Evolutionary conservation across 2,113 vertebrate genomes (phyloP).

Genomic region (Anguilla japonica): DNA sequence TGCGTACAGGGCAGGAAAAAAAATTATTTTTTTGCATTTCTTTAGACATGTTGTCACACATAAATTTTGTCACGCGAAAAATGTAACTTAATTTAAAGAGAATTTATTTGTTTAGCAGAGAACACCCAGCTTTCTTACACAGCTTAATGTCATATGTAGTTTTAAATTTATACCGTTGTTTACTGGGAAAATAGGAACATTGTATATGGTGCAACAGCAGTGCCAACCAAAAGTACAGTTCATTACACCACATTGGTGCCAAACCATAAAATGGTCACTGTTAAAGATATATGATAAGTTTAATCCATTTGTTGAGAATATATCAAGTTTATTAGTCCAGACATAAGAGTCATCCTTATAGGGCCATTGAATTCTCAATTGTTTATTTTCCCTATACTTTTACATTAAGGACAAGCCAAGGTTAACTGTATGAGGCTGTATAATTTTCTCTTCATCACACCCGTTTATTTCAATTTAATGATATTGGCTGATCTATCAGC

Average conservation of each 20-base stretch:
- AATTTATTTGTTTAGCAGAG: background rate
- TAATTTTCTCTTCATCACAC: constrained; percentile 41
- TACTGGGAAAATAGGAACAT: background rate
- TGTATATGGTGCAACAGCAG: background rate
- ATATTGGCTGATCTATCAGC: constrained; percentile 41
- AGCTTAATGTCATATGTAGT: background rate
- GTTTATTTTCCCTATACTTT: background rate
- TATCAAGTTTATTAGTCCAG: constrained; percentile 2
- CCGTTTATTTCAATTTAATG: constrained; percentile 50
- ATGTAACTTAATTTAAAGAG: background rate
- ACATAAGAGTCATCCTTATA: background rate
- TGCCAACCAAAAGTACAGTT: background rate
- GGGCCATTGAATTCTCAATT: background rate
- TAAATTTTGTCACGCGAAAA: background rate
- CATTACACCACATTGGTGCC: background rate
- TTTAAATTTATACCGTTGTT: too few relatives aligned
- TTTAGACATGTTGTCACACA: background rate
- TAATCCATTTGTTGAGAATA: background rate
- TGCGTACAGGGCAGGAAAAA: constrained; percentile 42
- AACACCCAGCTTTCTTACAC: background rate
- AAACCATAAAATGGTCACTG: background rate
- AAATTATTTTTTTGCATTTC: background rate
- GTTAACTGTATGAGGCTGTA: constrained; percentile 35
- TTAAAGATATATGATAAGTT: background rate
- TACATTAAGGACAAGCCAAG: constrained; percentile 29